Percentiles rank a stretch among this genome's conserved stretches.
Conservation (phyloP, 2,113 vertebrate species). For the Brachypteracias leptosomus region DNA sequence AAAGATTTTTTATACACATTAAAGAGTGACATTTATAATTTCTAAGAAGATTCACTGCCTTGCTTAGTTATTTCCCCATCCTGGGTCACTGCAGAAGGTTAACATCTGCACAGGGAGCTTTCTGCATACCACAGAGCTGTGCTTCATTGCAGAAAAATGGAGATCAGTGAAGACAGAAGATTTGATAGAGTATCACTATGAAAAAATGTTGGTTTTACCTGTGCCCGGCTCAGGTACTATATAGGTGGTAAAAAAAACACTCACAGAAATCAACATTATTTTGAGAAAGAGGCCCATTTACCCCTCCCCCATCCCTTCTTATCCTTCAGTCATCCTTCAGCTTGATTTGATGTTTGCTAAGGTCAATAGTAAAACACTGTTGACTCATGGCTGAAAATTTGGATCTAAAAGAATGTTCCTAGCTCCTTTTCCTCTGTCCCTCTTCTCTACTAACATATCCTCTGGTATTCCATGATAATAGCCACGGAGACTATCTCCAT, state of each 20-base stretch:
- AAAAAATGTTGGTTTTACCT: background rate
- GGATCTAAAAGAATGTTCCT: background rate
- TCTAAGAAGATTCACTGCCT: background rate
- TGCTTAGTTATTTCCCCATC: conserved; percentile 8
- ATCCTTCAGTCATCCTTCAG: background rate
- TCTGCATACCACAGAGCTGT: background rate
- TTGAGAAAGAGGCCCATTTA: background rate
- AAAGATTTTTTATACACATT: background rate
- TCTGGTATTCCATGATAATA: background rate
- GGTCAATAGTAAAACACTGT: background rate
- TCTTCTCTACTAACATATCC: background rate
- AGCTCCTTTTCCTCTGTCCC: background rate
- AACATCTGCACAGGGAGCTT: background rate
- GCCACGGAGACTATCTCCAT: background rate
- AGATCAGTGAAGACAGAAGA: background rate
- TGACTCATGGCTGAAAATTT: background rate
- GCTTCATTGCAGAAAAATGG: background rate
- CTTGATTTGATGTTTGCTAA: background rate
- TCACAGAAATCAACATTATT: background rate
- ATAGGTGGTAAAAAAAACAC: background rate
- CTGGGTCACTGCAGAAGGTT: conserved; percentile 15
- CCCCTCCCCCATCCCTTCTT: background rate
- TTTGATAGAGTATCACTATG: background rate
- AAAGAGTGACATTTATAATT: background rate
- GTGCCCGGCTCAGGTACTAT: background rate